Evolutionary conservation across 64 coral and sea anemone species (phyloP).

Genomic region (Dendrophyllia cribrosa): DNA sequence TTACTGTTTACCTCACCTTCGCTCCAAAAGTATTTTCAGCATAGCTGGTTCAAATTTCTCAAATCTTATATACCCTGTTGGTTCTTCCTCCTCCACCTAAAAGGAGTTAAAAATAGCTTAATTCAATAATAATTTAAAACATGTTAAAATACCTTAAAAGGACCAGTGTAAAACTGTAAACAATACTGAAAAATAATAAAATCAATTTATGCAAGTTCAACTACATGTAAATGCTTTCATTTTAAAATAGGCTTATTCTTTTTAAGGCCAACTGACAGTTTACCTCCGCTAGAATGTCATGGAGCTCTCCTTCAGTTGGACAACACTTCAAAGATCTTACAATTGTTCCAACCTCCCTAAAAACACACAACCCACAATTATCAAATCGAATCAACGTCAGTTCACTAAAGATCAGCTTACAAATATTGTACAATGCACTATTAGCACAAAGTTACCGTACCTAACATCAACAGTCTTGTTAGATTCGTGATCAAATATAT

Average conservation of each 20-base stretch:
- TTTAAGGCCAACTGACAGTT: background rate
- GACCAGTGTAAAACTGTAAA: no score
- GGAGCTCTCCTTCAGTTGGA: slow-evolving; percentile 98
- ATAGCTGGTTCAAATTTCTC: slow-evolving; percentile 98
- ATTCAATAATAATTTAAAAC: background rate
- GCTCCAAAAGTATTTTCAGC: slow-evolving; percentile 92
- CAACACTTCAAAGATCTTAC: slow-evolving; percentile 97
- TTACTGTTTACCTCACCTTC: slow-evolving; percentile 60
- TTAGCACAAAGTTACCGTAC: slow-evolving; percentile 18
- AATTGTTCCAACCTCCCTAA: slow-evolving; percentile 98
- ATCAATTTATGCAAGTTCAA: no score
- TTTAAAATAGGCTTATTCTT: no score
- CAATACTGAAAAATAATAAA: no score
- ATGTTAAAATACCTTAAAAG: background rate
- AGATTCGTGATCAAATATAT: slow-evolving; percentile 99
- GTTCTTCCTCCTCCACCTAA: slow-evolving; percentile 97
- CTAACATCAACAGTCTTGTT: slow-evolving; percentile 99
- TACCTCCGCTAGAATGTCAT: slow-evolving; percentile 97
- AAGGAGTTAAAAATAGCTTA: background rate
- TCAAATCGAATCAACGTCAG: background rate
- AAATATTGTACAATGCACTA: background rate
- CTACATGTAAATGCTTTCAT: no score
- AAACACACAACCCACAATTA: slow-evolving; percentile 7
- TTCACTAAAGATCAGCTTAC: background rate
- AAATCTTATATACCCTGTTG: slow-evolving; percentile 95